Base-by-base conservation (phyloP, 2,113 vertebrate genomes). In the Nothoprocta pentlandii region DNA sequence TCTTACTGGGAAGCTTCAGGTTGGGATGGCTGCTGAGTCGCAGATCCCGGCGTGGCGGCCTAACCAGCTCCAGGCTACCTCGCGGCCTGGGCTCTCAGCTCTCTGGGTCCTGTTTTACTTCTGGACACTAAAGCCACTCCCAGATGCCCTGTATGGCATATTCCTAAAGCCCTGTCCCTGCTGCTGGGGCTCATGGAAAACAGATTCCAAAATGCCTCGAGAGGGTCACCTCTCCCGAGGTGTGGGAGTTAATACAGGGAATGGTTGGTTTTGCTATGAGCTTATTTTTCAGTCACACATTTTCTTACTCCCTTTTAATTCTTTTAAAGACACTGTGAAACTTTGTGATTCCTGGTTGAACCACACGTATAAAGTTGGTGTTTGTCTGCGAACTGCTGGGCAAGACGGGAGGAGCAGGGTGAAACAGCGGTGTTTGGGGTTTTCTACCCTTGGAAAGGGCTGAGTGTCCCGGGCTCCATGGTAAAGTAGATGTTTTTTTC, bases 281-380 rank as follows among this genome's bases (percentile, higher is more conserved):
- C 46, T 87, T 49, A 20, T 36, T 23, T n/a, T 51, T 59, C 3
- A 1, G 0, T 46, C 0, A 0, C 19, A 22, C 4, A 0, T 39
- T 92, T 81, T 80, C 6, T 1, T 68, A 34, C 7, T 39, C 28
- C 66, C 54, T 87, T 39, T 85, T 41, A 42, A 9, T 82, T 85
- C 51, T 44, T 6, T 12, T 54, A 49, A 26, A 73, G 80, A 42
- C 58, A 16, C 16, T 2, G 0, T n/a, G 26, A 54, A 39, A 26
- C 61, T n/a, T 22, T 26, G 20, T 0, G 0, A 5, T 76, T 89
- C 66, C 28, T 13, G 12, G 2, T 17, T 56, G 74, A 89, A 42
- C 32, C 39, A 34, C 26, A 3, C n/a, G 21, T 9, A 1, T 41
- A 12, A 0, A 56, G 15, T 1, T 83, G 68, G 23, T 39, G 28